Evolutionary conservation across 1,140 invertebrate genomes (phyloP), one percentile per base, ranked within the genome.

Genomic region (Nymphalis io): DNA sequence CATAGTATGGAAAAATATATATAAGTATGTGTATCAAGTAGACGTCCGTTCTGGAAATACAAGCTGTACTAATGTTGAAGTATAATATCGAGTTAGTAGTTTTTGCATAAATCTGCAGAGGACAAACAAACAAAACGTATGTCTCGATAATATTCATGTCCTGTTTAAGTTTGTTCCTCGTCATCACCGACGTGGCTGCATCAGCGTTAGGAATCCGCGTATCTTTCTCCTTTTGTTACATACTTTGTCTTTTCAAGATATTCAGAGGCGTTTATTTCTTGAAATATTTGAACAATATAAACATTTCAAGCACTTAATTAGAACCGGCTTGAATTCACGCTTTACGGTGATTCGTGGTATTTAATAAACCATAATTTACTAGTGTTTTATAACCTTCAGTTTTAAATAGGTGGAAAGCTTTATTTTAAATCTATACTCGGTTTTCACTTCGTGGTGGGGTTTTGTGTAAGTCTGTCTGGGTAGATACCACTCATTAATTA

Each of bases 181-280:
- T 27, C 13, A 55, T 55, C 48, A 23, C 6, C 21, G 16, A 13
- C 5, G 20, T 51, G 21, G 27, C 57, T 33, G 57, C 16, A 15
- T 21, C 18, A 40, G 15, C 57, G 42, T 15, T 44, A 60, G 23
- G 48, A 57, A 42, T 65, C 33, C 18, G 16, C n/a, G 2, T 13
- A 57, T 58, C 1, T 3, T 11, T 20, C n/a, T 57, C 39, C 16
- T 42, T 57, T 64, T 55, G 27, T n/a, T 57, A 13, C 33, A 57
- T 27, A 65, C 39, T 57, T 44, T 46, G 63, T 66, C 55, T 38
- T 44, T 57, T 66, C 8, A 11, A 58, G 55, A 59, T 66, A 55
- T 66, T 66, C 21, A 13, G 27, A 13, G 2, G 0, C 11, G 16
- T 33, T 59, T 58, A 46, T 66, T 44, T 44, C n/a, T 40, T 46